phyloP scores from a whole-genome alignment of 1,140 invertebrate species.

The Nebria ingens region DNA sequence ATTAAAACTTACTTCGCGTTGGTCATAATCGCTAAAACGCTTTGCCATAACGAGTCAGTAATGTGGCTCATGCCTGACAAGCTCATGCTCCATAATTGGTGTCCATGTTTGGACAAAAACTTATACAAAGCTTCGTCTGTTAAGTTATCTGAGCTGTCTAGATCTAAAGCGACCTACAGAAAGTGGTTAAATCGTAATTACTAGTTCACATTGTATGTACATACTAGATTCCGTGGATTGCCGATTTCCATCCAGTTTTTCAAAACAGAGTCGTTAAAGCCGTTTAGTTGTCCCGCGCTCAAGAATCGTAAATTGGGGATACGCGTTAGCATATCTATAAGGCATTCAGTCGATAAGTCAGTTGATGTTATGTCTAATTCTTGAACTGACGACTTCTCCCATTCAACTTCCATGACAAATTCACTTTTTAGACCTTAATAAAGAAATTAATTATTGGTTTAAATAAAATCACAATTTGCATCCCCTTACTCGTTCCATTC shows the following conservation, averaged over 20 bases:
- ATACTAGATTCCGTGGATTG: constrained; percentile 49
- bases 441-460: background rate
- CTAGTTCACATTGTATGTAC: too few relatives aligned
- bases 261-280: constrained; percentile 89
- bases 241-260: constrained; percentile 84
- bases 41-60: constrained; percentile 93
- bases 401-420: constrained; percentile 88
- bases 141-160: constrained; percentile 92
- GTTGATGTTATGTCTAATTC: constrained; percentile 96
- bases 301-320: constrained; percentile 83
- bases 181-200: constrained; percentile 16
- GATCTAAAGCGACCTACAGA: constrained; percentile 73
- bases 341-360: constrained; percentile 85
- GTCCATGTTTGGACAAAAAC: constrained; percentile 81
- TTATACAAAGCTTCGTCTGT: constrained; percentile 85
- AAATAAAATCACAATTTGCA: too few relatives aligned
- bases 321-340: constrained; percentile 84
- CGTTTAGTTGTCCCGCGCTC: constrained; percentile 91
- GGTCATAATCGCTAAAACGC: constrained; percentile 76
- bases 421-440: constrained; percentile 73
- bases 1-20: constrained; percentile 81
- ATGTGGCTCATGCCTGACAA: constrained; percentile 95
- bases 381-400: constrained; percentile 90
- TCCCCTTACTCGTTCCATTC: constrained; percentile 92
- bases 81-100: constrained; percentile 75